Evolutionary conservation across 2,888 invertebrate species (phyloP).

Genomic region (Abrostola triplasia): DNA sequence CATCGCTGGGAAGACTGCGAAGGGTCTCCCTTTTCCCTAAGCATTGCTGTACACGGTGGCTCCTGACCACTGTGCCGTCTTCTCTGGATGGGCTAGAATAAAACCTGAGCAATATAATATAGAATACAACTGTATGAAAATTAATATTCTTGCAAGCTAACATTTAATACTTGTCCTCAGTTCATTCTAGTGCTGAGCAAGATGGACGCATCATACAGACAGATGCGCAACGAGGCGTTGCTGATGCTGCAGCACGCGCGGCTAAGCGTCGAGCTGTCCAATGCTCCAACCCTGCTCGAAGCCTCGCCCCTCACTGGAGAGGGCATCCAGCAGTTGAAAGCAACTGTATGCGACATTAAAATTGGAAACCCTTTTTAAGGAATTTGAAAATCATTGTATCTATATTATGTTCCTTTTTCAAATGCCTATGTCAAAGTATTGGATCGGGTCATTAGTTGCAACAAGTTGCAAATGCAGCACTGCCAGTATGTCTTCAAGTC

Average conservation of each 20-base stretch:
- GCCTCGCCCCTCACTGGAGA: slow-evolving; percentile 92
- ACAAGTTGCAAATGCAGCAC: too few species aligned
- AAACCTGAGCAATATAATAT: too few species aligned
- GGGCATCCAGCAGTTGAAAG: slow-evolving; percentile 90
- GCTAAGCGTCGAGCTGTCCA: slow-evolving; percentile 90
- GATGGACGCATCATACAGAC: slow-evolving; percentile 95
- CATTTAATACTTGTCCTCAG: slow-evolving; percentile 70
- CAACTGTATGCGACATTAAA: slow-evolving; percentile 68
- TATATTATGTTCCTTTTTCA: neutral
- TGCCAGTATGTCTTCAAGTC: too few species aligned
- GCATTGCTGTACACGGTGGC: too few species aligned
- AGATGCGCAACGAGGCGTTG: slow-evolving; percentile 95
- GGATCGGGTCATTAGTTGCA: too few species aligned
- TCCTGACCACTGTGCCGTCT: too few species aligned
- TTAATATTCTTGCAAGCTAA: too few species aligned
- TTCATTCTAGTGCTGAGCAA: slow-evolving; percentile 92
- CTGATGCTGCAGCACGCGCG: slow-evolving; percentile 93
- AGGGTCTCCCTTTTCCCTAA: too few species aligned
- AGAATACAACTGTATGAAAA: too few species aligned
- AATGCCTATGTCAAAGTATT: too few species aligned
- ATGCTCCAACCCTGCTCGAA: slow-evolving; percentile 91
- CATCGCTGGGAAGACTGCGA: too few species aligned
- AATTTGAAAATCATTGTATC: neutral
- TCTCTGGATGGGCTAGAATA: too few species aligned
- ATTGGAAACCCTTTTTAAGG: slow-evolving; percentile 31